Percentiles rank a stretch among this genome's conserved stretches.
Evolutionary conservation across 1,140 invertebrate genomes (phyloP).

Genomic region (Spodoptera frugiperda): DNA sequence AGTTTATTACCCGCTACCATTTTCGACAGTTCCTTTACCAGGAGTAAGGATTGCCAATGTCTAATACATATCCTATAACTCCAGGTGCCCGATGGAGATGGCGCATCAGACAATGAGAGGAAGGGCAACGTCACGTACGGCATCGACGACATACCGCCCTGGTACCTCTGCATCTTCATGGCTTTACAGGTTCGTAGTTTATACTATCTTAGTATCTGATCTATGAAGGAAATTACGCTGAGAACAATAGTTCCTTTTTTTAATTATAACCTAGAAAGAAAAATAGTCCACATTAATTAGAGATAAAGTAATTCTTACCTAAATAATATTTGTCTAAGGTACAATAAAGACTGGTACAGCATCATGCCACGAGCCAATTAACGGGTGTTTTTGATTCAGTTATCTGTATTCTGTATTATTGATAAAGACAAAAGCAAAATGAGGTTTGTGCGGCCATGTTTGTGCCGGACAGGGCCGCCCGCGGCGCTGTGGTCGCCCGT

Average conservation of each 20-base stretch:
- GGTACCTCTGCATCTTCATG: conserved; percentile 93
- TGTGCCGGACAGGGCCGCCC: conserved; percentile 9
- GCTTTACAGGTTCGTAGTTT: conserved; percentile 90
- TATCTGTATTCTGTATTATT: neutral
- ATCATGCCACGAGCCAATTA: neutral
- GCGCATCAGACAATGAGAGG: conserved; percentile 57
- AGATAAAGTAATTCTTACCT: too few relatives aligned
- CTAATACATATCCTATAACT: neutral
- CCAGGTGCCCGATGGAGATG: conserved; percentile 9
- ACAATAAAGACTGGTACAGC: neutral
- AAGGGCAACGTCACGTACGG: conserved; percentile 89
- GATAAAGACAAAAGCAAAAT: conserved; percentile 4
- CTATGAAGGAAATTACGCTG: too few relatives aligned
- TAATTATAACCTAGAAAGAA: too few relatives aligned
- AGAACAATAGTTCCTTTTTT: too few relatives aligned
- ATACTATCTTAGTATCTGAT: too few relatives aligned
- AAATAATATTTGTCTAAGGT: neutral
- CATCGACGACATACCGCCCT: conserved; percentile 93
- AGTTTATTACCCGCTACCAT: neutral
- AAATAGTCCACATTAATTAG: too few relatives aligned
- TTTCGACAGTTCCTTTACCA: too few relatives aligned
- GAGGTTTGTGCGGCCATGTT: neutral
- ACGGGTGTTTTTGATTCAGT: conserved; percentile 4
- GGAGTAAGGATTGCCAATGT: too few relatives aligned
- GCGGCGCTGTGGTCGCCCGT: neutral